Evolutionary conservation across 2,113 vertebrate genomes (phyloP).

Genomic region (Nothoprocta pentlandii): DNA sequence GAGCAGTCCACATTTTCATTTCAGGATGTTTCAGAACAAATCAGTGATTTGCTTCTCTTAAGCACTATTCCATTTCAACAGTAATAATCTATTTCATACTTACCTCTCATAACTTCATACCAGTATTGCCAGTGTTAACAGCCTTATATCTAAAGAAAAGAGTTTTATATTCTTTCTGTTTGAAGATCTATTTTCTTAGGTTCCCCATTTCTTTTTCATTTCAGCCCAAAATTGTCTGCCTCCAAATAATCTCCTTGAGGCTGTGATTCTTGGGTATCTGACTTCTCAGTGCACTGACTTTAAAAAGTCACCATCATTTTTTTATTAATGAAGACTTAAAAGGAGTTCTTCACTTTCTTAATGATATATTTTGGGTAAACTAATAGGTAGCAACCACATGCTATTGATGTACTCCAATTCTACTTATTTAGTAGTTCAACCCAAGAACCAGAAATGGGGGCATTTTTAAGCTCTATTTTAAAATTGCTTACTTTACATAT

Average conservation of each 20-base stretch:
- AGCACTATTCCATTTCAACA: not conserved
- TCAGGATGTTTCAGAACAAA: not conserved
- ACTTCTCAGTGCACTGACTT: not conserved
- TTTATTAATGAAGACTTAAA: not conserved
- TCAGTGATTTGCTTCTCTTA: not conserved
- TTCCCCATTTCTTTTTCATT: not conserved
- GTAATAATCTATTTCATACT: not conserved
- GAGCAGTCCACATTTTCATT: not conserved
- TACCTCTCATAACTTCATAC: not conserved
- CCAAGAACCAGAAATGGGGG: not conserved
- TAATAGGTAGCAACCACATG: not conserved
- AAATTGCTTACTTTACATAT: not conserved
- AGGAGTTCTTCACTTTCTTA: not conserved
- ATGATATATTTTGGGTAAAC: not conserved
- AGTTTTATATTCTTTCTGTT: not conserved
- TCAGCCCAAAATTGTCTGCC: not conserved
- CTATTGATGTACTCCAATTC: not conserved
- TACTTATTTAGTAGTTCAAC: not conserved
- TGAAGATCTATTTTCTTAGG: not conserved
- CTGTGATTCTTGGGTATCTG: not conserved
- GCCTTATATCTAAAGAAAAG: not conserved
- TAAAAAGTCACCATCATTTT: not conserved
- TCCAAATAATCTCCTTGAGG: not conserved
- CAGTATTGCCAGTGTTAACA: not conserved
- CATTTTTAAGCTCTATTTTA: not conserved